These are phyloP conservation scores for Leptopilina syphax DNA, from an alignment of 2,888 invertebrate genomes.

Conservation along the genomic window DNA sequence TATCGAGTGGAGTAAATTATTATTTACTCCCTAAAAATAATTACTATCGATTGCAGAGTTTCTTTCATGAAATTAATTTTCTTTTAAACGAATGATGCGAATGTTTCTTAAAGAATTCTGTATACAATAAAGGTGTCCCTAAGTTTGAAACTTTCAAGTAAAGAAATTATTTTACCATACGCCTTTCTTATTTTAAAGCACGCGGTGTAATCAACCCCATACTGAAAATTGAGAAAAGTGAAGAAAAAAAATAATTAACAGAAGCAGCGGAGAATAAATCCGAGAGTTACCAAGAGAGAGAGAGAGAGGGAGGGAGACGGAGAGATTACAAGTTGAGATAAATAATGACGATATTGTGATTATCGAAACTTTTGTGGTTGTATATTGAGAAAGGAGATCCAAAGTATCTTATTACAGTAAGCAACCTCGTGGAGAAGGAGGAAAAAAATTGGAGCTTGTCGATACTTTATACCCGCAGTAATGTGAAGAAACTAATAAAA, in stretches of 20 bases:
- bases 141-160: no score
- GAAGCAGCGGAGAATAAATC: background rate
- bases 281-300: no score
- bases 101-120: no score
- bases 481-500: slow-evolving; percentile 26
- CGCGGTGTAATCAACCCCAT: background rate
- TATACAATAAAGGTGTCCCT: no score
- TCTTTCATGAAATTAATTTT: no score
- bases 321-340: slow-evolving; percentile 19
- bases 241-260: background rate
- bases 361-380: slow-evolving; percentile 17
- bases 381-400: slow-evolving; percentile 21
- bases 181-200: no score
- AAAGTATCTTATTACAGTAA: slow-evolving; percentile 19
- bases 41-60: no score
- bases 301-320: no score
- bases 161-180: no score
- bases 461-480: slow-evolving; percentile 25
- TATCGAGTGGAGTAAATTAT: no score
- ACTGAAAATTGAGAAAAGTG: background rate
- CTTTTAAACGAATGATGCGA: no score
- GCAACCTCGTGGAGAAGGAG: background rate
- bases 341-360: slow-evolving; percentile 25
- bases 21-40: no score
- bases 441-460: slow-evolving; percentile 30